Evolutionary conservation across 2,888 invertebrate genomes (phyloP), one percentile per base, ranked within the genome.

Genomic region (Corbicula japonica): DNA sequence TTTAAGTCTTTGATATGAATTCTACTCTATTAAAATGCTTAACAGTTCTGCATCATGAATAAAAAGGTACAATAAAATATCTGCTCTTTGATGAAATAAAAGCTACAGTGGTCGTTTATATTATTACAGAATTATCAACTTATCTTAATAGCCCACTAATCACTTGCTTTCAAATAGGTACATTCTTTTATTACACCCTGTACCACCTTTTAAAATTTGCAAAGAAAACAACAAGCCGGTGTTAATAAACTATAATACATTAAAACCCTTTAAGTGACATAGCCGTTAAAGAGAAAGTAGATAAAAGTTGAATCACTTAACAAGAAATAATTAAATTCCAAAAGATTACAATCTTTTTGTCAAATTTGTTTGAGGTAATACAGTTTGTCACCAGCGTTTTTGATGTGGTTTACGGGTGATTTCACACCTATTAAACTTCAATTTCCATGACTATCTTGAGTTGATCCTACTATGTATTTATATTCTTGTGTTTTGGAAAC

Each of bases 371-470:
- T 4, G 8, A 10, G 2, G 30, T 48, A 28, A 32, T 50, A 48
- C 34, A 50, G 38, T 12, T 23, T 38, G 66, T 35, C 52, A 35
- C 18, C 32, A 23, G 8, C 28, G n/a, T 48, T 23, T 41, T 66
- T 66, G 52, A 66, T 66, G 66, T 66, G 54, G 66, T 50, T 62
- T 48, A 28, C 23, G 62, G 71, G 71, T 71, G 71, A 71, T 71
- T 71, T 71, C 71, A 71, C 71, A 71, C 62, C 48, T 52, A 58
- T 62, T 61, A 61, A 34, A 71, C 50, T 61, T 71, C 41, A 71
- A 71, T 71, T 71, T 61, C 62, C 71, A 62, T 71, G 71, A 60
- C 58, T 26, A 71, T 62, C n/a, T 28, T 44, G 65, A 50, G 52
- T 52, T 65, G 52, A 32, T 30, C 35, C 35, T 65, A 52, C 34